Percentiles rank a stretch among this genome's conserved stretches.
Conservation (phyloP, 2,113 vertebrate genomes). For the Cyanoramphus novaezelandiae region DNA sequence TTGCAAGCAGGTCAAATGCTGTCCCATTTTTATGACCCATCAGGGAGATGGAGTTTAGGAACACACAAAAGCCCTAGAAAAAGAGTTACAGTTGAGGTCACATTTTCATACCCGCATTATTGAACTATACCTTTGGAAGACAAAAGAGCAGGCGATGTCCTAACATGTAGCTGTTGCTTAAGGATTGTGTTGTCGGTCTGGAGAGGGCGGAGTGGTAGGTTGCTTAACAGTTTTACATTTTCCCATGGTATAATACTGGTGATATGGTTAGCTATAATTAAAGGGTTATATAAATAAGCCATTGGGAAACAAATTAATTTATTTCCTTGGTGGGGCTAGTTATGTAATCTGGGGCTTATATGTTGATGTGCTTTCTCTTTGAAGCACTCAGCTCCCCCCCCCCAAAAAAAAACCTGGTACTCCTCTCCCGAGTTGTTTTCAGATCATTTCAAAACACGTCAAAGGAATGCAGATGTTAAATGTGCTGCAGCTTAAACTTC, state of each 20-base stretch:
- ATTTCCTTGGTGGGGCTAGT: conserved; percentile 57
- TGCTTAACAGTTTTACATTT: conserved; percentile 78
- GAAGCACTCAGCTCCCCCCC: not conserved
- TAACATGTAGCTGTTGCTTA: conserved; percentile 74
- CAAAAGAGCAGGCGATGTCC: conserved; percentile 70
- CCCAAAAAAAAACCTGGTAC: not conserved
- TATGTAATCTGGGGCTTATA: conserved; percentile 43
- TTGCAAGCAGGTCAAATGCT: conserved; percentile 44
- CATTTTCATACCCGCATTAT: conserved; percentile 28
- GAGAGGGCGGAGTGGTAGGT: conserved; percentile 73
- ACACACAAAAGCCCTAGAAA: conserved; percentile 28
- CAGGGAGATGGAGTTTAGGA: conserved; percentile 16
- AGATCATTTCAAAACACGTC: conserved; percentile 51
- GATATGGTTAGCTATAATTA: conserved; percentile 78
- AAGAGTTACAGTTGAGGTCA: conserved; percentile 45
- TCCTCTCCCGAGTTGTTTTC: not conserved
- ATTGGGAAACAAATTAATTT: conserved; percentile 76
- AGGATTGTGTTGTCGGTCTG: conserved; percentile 70
- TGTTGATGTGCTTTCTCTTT: not conserved
- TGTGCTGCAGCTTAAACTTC: conserved; percentile 14
- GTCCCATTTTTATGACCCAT: not conserved
- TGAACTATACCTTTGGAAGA: conserved; percentile 56
- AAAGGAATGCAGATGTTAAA: conserved; percentile 37
- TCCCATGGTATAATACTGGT: conserved; percentile 76
- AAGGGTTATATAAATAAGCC: conserved; percentile 79